Base-by-base conservation (phyloP, 2,113 vertebrate species). In the Hystrix cristata region DNA sequence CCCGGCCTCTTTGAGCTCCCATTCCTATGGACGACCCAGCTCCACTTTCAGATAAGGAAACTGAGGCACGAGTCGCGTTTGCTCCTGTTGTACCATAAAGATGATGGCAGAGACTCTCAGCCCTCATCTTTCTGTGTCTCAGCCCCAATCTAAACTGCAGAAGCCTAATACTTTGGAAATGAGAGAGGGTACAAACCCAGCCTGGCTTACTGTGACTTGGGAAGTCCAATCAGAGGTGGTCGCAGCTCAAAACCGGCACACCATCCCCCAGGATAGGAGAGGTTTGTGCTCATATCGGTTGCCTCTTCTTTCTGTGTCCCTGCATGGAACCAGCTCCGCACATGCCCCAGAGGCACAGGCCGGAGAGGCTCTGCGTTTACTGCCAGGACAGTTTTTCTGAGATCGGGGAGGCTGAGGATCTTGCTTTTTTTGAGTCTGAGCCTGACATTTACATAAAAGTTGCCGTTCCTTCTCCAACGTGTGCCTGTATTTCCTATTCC, bases 351-450 rank as follows among this genome's bases (percentile, higher is more conserved):
- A 27, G 38, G 29, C 1, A 0, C 2, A 16, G 62, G 48, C 76
- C 1, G 7, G 34, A 62, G 27, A 27, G 10, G 0, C 1, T 3
- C 2, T 51, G 1, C 80, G 76, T 97, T 93, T 81, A 51, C 64
- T 90, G 67, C 83, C 60, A 10, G 7, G 71, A 59, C 25, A 38
- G 0, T 27, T 74, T 96, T 72, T 94, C 12, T 67, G 84, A 90
- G 64, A 91, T 79, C 27, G 7, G 84, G 53, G 74, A 79, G 90
- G 95, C 72, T 53, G 82, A 95, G 64, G 48, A 72, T 11, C 29
- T 87, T 55, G 91, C 93, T 84, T 97, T 95, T 82, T 74, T 93
- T 59, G 84, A 90, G 72, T 60, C 74, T 11, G 16, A 3, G 21
- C 55, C 19, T 91, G 15, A 5, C 18, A 78, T 94, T 97, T 94